phyloP scores from a whole-genome alignment of 1,140 invertebrate species.

The Acromyrmex heyeri region DNA sequence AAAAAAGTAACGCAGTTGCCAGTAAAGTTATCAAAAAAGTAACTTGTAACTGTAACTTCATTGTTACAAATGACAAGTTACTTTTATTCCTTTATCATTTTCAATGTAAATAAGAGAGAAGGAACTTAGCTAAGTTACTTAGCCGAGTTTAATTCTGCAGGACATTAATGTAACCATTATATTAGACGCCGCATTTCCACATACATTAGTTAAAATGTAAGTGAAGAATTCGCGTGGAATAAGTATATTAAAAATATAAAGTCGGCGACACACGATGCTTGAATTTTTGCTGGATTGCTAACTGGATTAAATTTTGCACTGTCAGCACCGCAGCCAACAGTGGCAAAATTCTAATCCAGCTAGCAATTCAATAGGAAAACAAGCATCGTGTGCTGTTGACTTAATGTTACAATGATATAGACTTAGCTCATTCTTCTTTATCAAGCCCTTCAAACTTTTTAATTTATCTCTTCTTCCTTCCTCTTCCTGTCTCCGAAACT shows the following conservation, averaged over 20 bases:
- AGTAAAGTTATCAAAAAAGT: too few relatives aligned
- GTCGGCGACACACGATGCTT: too few relatives aligned
- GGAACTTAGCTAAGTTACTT: neutral
- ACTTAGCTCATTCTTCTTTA: neutral
- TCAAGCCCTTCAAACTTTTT: neutral
- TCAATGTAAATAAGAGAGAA: neutral
- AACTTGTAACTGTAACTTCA: too few relatives aligned
- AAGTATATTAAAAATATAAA: slow-evolving; percentile 18
- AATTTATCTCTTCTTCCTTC: neutral
- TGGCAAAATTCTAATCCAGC: too few relatives aligned
- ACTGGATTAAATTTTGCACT: too few relatives aligned
- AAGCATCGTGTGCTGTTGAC: too few relatives aligned
- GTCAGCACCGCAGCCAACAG: too few relatives aligned
- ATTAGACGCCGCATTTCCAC: neutral
- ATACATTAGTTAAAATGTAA: slow-evolving; percentile 4
- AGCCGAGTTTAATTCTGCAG: neutral
- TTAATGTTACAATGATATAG: neutral
- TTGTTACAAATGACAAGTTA: too few relatives aligned
- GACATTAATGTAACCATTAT: neutral
- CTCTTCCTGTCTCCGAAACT: neutral
- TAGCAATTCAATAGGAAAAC: too few relatives aligned
- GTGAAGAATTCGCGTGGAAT: neutral
- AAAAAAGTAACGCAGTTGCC: too few relatives aligned
- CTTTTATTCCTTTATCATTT: neutral
- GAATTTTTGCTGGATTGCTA: too few relatives aligned